These are phyloP conservation scores for Hymenopus coronatus DNA, from an alignment of 2,888 invertebrate species.

Conservation along the genomic window DNA sequence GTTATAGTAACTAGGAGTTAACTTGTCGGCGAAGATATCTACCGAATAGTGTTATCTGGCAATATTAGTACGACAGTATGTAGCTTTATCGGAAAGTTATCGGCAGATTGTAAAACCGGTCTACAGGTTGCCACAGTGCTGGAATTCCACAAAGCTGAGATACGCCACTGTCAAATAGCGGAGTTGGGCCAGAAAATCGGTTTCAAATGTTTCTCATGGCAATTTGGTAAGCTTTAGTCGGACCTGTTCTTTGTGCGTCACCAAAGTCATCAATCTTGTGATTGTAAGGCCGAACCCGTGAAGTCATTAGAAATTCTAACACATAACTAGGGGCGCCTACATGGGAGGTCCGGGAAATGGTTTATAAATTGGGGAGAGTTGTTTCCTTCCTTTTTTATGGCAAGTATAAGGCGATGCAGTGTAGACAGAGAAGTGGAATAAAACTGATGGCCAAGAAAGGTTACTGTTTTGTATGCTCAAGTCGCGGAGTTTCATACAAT, in stretches of 20 bases:
- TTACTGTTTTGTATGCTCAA: neutral
- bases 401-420: neutral
- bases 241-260: neutral
- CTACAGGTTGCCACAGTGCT: neutral
- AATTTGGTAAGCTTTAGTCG: neutral
- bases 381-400: neutral
- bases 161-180: neutral
- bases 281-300: neutral
- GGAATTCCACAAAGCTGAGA: neutral
- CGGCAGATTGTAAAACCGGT: too few species aligned
- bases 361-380: slow-evolving; percentile 9
- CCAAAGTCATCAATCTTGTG: slow-evolving; percentile 13
- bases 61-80: too few species aligned
- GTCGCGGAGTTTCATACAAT: neutral
- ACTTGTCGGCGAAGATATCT: too few species aligned
- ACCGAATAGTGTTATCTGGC: too few species aligned
- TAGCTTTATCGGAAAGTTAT: too few species aligned
- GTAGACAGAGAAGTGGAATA: neutral
- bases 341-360: slow-evolving; percentile 15
- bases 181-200: slow-evolving; percentile 3
- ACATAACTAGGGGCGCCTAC: slow-evolving; percentile 3
- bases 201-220: neutral
- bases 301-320: slow-evolving; percentile 17
- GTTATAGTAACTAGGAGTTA: too few species aligned
- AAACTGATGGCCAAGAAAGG: neutral